Evolutionary conservation across 2,113 vertebrate species (phyloP).

Genomic region (Tretioscincus oriximinensis): DNA sequence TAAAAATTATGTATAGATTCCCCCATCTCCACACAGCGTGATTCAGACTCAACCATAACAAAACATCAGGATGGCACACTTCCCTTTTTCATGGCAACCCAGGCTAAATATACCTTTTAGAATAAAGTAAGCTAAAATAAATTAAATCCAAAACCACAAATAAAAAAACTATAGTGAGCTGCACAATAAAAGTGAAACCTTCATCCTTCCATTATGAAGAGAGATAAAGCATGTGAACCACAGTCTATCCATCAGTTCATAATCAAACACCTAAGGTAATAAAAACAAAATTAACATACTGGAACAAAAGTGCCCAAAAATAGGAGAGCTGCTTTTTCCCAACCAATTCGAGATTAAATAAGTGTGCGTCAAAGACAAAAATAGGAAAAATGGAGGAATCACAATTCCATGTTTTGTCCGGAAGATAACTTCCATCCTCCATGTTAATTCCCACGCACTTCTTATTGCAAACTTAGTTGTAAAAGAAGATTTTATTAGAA

Average conservation of each 20-base stretch:
- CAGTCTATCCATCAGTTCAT: no score
- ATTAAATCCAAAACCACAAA: background rate
- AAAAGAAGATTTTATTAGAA: background rate
- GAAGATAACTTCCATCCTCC: slow-evolving; percentile 17
- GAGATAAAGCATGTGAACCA: background rate
- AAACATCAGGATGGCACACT: background rate
- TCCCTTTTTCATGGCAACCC: background rate
- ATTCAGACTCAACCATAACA: background rate
- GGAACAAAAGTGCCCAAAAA: no score
- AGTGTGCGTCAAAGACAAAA: background rate
- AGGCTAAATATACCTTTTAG: background rate
- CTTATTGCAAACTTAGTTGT: background rate
- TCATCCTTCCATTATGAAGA: no score
- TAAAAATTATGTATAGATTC: no score
- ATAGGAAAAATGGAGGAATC: accelerated
- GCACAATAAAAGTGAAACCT: background rate
- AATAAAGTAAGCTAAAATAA: background rate
- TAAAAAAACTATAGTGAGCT: background rate
- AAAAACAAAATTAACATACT: no score
- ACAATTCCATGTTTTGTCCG: slow-evolving; percentile 43
- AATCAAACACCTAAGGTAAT: no score
- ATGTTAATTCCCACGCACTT: no score
- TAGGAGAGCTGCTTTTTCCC: no score
- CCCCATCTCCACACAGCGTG: background rate
- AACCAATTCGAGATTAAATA: background rate